Evolutionary conservation across 2,888 invertebrate species (phyloP), one percentile per base, ranked within the genome.

Genomic region (Drosophila silvestris): DNA sequence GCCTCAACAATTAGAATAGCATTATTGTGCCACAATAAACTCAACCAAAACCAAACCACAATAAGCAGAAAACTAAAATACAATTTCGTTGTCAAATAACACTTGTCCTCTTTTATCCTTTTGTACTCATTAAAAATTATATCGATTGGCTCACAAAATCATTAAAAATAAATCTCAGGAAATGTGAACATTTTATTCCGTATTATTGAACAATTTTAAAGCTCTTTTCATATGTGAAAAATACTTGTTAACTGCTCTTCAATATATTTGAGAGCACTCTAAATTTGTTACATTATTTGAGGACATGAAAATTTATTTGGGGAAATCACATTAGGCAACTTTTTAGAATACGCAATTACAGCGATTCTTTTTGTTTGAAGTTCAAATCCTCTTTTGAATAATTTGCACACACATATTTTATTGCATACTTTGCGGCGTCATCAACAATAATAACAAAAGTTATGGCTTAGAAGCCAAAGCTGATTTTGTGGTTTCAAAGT

Each of bases 1-100:
- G 68, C 30, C 56, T 39, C 10, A 47, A 63, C 78, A 78, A 78
- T 78, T 78, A 81, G 67, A 72, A 16, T 26, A 14, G 56, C 30
- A 44, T 75, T 79, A 16, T 47, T 64, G 53, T 32, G 14, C 53
- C 16, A 52, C 58, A 64, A 65, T 64, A 47, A 26, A n/a, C 35
- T 16, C 39, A 62, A 65, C 30, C 32, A 35, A 39, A 54, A 7
- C 35, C 35, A 35, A 37, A 37, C 6, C 2, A 35, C 35, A 47
- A 26, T 41, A 5, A 30, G 26, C 5, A 16, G 57, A 39, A 35
- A 47, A 30, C 30, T 37, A 14, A 57, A 37, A 5, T 39, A 12
- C 56, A 50, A 61, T 56, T 61, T 39, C 26, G 12, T 26, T 35
- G n/a, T 16, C 26, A 41, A 59, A 59, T 56, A 63, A 28, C 63